Conservation (phyloP, 2,797 vertebrate species). For the Thaleichthys pacificus region DNA sequence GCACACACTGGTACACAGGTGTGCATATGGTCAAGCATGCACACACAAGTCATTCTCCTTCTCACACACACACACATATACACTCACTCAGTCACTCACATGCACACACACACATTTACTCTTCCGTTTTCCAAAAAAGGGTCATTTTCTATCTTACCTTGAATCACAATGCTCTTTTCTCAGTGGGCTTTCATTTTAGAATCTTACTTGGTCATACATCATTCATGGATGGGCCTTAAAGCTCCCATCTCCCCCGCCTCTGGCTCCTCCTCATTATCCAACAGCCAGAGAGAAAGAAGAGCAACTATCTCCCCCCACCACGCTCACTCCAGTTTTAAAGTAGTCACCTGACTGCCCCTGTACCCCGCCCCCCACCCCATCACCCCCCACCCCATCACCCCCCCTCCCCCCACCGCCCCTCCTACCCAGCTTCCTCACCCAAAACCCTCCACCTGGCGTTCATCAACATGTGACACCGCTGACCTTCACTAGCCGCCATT, state of each 20-base stretch:
- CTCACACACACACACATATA: constrained; percentile 21
- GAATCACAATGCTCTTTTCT: background rate
- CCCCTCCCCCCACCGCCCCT: background rate
- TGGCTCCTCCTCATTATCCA: constrained; percentile 43
- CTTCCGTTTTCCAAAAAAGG: background rate
- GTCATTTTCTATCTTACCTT: background rate
- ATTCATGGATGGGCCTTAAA: constrained; percentile 34
- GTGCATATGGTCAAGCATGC: background rate
- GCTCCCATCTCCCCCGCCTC: constrained; percentile 12
- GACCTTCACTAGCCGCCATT: constrained; percentile 66
- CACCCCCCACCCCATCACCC: constrained; percentile 10
- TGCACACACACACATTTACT: background rate
- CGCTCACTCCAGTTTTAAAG: constrained; percentile 31
- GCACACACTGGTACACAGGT: background rate
- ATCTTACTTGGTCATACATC: constrained; percentile 41
- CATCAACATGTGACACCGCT: constrained; percentile 63
- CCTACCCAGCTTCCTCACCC: constrained; percentile 4
- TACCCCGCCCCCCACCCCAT: background rate
- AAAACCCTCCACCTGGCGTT: constrained; percentile 51
- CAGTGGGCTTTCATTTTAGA: constrained; percentile 37
- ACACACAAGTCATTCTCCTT: constrained; percentile 20
- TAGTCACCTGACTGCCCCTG: constrained; percentile 50
- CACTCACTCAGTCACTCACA: constrained; percentile 5
- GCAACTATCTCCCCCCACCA: constrained; percentile 16
- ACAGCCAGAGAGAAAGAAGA: constrained; percentile 4